phyloP scores from a whole-genome alignment of 2,888 invertebrate species.

The Drosophila cognata region DNA sequence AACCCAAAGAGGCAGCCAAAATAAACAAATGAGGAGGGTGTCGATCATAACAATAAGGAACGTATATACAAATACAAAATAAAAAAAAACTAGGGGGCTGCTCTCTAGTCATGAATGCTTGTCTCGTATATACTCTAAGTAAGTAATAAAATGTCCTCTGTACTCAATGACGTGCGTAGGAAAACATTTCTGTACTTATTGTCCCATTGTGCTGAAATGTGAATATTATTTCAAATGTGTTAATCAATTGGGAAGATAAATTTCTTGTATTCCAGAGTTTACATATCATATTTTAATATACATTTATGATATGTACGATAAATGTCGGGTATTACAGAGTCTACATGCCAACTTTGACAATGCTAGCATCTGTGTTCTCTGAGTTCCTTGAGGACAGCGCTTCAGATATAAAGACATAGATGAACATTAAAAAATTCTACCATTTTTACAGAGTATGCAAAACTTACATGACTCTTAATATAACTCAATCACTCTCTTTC shows the following conservation, averaged over 20 bases:
- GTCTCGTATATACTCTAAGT: not conserved
- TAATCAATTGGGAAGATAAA: not conserved
- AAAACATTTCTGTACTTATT: not conserved
- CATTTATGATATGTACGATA: not conserved
- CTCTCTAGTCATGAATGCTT: not conserved
- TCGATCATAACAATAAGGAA: conserved; percentile 2
- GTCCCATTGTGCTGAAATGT: not conserved
- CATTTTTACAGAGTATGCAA: conserved; percentile 10
- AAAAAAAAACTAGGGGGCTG: not conserved
- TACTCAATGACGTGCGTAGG: not conserved
- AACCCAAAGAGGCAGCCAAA: conserved; percentile 41
- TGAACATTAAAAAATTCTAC: not conserved
- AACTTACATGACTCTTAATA: conserved; percentile 44
- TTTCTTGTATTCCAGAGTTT: not conserved
- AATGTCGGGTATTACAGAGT: not conserved
- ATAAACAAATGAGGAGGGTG: conserved; percentile 53
- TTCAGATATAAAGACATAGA: not conserved
- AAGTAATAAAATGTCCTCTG: not conserved
- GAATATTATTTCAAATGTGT: not conserved
- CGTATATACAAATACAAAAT: not conserved
- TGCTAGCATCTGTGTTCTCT: not conserved
- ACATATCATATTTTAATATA: not conserved
- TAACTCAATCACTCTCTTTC: not conserved
- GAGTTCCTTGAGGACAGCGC: not conserved
- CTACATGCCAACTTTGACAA: not conserved